These are phyloP conservation scores for Philaethria dido DNA, from an alignment of 2,888 invertebrate species.

Conservation along the genomic window DNA sequence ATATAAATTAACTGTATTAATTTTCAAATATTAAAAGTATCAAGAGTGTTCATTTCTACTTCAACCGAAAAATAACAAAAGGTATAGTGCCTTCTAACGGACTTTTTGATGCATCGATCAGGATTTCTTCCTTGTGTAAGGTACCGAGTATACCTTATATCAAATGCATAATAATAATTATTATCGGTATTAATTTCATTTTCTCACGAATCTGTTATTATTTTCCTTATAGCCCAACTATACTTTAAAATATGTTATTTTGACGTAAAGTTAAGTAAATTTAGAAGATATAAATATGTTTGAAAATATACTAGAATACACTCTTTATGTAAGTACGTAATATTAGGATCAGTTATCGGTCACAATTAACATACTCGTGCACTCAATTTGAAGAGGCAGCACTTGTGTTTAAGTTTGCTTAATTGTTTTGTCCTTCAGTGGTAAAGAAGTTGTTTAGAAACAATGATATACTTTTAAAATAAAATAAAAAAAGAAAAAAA, in stretches of 20 bases:
- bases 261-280: no score
- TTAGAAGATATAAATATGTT: no score
- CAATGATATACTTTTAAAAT: no score
- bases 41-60: conserved; percentile 49
- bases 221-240: neutral
- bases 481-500: no score
- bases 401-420: conserved; percentile 16
- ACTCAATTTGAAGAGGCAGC: conserved; percentile 2
- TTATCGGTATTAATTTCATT: conserved; percentile 51
- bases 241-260: neutral
- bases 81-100: conserved; percentile 76
- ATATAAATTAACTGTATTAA: no score
- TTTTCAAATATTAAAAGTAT: conserved; percentile 49
- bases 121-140: conserved; percentile 63
- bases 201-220: conserved; percentile 67
- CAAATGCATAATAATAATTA: conserved; percentile 47
- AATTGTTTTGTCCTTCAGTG: neutral
- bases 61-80: conserved; percentile 63
- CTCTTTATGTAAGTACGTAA: neutral
- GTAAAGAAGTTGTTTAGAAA: neutral
- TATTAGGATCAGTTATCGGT: conserved; percentile 4
- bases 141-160: conserved; percentile 16
- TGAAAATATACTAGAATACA: no score
- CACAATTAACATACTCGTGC: conserved; percentile 10
- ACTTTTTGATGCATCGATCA: conserved; percentile 72